Evolutionary conservation across 2,888 invertebrate species (phyloP).

Genomic region (Gastracanthus pulcherrimus): DNA sequence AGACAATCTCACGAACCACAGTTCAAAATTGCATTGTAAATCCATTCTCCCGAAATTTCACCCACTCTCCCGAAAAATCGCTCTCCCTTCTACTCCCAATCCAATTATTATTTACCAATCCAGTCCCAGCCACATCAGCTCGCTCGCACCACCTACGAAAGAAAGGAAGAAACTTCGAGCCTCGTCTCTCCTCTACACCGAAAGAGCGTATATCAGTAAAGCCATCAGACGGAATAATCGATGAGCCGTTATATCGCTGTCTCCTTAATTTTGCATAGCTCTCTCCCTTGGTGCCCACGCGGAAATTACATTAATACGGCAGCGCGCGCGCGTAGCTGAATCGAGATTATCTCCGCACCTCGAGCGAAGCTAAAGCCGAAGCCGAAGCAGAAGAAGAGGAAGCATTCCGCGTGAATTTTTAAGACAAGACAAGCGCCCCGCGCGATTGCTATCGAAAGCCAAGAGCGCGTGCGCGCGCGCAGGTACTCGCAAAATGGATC

Average conservation of each 20-base stretch:
- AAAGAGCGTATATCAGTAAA: slow-evolving; percentile 22
- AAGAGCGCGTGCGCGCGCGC: too few relatives aligned
- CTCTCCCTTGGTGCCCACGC: not conserved
- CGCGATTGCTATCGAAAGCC: slow-evolving; percentile 44
- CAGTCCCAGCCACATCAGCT: not conserved
- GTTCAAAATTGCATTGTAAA: too few relatives aligned
- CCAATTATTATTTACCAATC: not conserved
- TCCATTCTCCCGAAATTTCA: too few relatives aligned
- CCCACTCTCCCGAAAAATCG: too few relatives aligned
- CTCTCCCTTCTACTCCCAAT: too few relatives aligned
- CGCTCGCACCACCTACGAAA: not conserved
- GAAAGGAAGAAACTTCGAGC: not conserved
- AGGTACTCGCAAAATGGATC: slow-evolving; percentile 18
- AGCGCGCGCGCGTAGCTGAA: not conserved
- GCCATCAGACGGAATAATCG: slow-evolving; percentile 44
- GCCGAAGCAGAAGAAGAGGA: not conserved
- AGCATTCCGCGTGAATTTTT: slow-evolving; percentile 44
- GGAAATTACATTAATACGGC: slow-evolving; percentile 42
- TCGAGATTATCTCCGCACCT: slow-evolving; percentile 24
- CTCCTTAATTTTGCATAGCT: slow-evolving; percentile 33
- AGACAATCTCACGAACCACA: too few relatives aligned
- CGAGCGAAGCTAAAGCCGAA: too few relatives aligned
- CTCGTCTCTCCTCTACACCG: not conserved
- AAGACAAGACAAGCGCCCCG: slow-evolving; percentile 20
- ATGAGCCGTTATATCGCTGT: slow-evolving; percentile 30